Percentiles rank a stretch among this genome's conserved stretches.
Conservation (phyloP, 1,140 invertebrate genomes). For the Schlechtendalia chinensis region DNA sequence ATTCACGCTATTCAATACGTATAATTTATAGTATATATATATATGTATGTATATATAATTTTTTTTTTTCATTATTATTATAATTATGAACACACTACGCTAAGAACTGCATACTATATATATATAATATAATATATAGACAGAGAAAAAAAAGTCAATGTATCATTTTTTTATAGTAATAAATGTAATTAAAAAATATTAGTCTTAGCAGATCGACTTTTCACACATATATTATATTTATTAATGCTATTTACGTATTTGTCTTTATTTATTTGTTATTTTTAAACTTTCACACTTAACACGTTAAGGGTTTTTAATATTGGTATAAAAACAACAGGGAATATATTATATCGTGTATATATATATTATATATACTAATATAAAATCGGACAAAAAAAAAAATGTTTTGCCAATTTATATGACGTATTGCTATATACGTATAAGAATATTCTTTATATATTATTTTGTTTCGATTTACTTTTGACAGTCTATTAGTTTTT, state of each 20-base stretch:
- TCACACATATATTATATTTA: constrained; percentile 25
- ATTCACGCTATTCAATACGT: constrained; percentile 28
- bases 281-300: constrained; percentile 35
- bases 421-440: too few relatives aligned
- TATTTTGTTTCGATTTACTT: background rate
- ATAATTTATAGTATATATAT: background rate
- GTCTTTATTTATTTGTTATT: background rate
- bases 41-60: background rate
- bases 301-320: constrained; percentile 4
- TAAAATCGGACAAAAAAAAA: constrained; percentile 21
- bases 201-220: constrained; percentile 38
- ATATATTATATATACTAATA: constrained; percentile 2
- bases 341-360: constrained; percentile 18
- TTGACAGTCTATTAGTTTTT: constrained; percentile 31
- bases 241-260: constrained; percentile 44
- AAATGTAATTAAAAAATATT: constrained; percentile 44
- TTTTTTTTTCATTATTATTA: background rate
- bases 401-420: background rate
- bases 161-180: constrained; percentile 21
- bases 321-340: constrained; percentile 21
- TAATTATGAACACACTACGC: constrained; percentile 21
- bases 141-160: constrained; percentile 39
- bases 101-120: constrained; percentile 22
- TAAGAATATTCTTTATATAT: too few relatives aligned
- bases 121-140: background rate